These are phyloP conservation scores for Phalangium opilio DNA, from an alignment of 2,888 invertebrate species.

Conservation along the genomic window DNA sequence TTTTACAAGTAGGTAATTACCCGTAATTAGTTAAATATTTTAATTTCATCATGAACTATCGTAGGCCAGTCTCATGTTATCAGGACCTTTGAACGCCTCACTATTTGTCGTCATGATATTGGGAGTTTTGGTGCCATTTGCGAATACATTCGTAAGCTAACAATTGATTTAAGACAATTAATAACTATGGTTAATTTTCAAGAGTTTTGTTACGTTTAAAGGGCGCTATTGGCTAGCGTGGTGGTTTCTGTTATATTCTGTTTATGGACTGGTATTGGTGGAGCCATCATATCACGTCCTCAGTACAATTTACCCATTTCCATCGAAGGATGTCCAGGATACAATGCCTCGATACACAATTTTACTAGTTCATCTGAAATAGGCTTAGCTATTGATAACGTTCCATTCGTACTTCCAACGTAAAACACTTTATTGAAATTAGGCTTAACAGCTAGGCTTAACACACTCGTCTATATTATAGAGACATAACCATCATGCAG, in stretches of 20 bases:
- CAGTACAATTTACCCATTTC: background rate
- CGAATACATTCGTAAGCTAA: background rate
- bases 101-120: constrained; percentile 11
- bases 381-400: no score
- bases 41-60: no score
- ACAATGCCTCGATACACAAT: background rate
- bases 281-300: constrained; percentile 4
- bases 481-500: no score
- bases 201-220: no score
- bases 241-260: constrained; percentile 6
- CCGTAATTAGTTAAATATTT: background rate
- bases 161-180: no score
- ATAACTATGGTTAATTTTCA: no score
- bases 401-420: no score
- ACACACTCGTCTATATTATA: no score
- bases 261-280: constrained; percentile 7
- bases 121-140: constrained; percentile 10
- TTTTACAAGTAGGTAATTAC: constrained; percentile 7
- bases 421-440: no score
- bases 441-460: no score
- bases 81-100: constrained; percentile 9
- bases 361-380: background rate
- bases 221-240: constrained; percentile 4
- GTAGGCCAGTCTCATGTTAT: constrained; percentile 8
- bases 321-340: constrained; percentile 8